Evolutionary conservation across 2,113 vertebrate genomes (phyloP).

Genomic region (Phalacrocorax brasilianus): DNA sequence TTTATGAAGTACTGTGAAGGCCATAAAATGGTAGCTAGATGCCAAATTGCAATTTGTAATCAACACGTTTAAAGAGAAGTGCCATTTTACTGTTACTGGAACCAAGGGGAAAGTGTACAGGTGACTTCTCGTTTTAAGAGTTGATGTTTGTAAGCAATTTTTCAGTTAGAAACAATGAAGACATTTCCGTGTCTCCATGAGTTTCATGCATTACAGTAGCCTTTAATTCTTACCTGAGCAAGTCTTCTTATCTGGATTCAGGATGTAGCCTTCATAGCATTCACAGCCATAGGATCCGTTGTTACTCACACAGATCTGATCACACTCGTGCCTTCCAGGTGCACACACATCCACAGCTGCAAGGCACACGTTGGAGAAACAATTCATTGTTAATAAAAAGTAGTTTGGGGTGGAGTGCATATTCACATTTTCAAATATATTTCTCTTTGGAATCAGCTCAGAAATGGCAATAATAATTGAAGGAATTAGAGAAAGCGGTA

Average conservation of each 20-base stretch:
- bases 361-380: not conserved
- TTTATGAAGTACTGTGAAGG: not conserved
- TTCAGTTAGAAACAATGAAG: not conserved
- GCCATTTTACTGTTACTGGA: not conserved
- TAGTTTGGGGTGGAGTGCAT: not conserved
- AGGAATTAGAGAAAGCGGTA: not conserved
- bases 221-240: conserved; percentile 81
- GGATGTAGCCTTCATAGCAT: conserved; percentile 82
- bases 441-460: not conserved
- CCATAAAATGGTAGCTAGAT: not conserved
- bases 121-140: not conserved
- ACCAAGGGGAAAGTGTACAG: not conserved
- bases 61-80: not conserved
- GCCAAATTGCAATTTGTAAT: not conserved
- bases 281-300: conserved; percentile 81
- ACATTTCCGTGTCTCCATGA: not conserved
- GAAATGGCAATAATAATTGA: not conserved
- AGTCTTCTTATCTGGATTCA: conserved; percentile 87
- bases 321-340: conserved; percentile 81
- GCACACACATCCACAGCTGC: conserved; percentile 84
- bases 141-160: not conserved
- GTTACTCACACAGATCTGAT: conserved; percentile 85
- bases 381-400: not conserved
- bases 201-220: not conserved
- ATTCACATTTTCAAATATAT: not conserved